These are phyloP conservation scores for Orientallactaga sibirica DNA, from an alignment of 2,797 vertebrate species.

Conservation along the genomic window DNA sequence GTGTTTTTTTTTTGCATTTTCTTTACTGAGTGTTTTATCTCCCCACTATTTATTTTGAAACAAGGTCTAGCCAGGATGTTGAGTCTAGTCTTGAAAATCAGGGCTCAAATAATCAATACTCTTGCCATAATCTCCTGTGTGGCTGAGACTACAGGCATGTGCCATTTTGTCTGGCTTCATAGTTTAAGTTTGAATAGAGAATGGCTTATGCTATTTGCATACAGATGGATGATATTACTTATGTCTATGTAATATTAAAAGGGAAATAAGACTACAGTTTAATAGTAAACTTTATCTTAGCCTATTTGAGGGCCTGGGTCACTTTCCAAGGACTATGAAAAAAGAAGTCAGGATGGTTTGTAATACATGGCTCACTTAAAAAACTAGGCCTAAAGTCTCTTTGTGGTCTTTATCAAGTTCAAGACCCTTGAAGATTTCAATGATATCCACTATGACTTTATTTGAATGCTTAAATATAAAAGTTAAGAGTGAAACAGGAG, in stretches of 20 bases:
- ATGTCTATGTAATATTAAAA: background rate
- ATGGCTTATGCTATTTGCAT: background rate
- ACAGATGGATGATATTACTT: slow-evolving; percentile 12
- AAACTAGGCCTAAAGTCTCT: background rate
- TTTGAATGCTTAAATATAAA: slow-evolving; percentile 72
- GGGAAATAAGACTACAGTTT: background rate
- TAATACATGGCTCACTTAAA: background rate
- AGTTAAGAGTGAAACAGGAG: slow-evolving; percentile 46
- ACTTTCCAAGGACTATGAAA: background rate
- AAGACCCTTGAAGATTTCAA: slow-evolving; percentile 33
- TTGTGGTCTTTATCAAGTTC: slow-evolving; percentile 41
- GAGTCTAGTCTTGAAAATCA: background rate
- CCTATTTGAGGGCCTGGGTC: background rate
- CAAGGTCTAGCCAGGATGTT: background rate
- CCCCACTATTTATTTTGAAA: too few relatives aligned
- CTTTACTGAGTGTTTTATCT: too few relatives aligned
- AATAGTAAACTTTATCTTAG: background rate
- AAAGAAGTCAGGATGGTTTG: background rate
- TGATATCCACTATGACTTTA: slow-evolving; percentile 33
- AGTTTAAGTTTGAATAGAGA: slow-evolving; percentile 27
- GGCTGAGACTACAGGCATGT: background rate
- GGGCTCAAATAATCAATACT: background rate
- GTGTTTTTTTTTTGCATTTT: too few relatives aligned
- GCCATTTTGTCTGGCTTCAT: background rate
- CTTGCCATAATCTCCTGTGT: background rate